Conservation (phyloP, 2,113 vertebrate genomes). For the Peromyscus maniculatus region DNA sequence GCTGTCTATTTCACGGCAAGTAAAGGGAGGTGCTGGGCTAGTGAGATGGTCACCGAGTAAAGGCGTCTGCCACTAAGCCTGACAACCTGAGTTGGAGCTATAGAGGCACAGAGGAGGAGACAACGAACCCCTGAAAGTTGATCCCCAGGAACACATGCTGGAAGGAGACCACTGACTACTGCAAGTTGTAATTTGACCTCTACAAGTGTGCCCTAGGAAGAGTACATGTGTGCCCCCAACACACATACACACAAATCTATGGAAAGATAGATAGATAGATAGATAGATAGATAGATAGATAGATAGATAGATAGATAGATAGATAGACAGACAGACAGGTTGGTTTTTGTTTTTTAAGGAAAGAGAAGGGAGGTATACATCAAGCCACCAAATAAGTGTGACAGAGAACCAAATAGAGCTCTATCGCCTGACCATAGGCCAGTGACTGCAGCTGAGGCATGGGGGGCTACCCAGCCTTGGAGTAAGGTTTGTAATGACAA, state of each 20-base stretch:
- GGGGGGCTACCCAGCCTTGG: too few relatives aligned
- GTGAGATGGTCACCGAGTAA: background rate
- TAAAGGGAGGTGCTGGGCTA: background rate
- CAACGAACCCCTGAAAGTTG: background rate
- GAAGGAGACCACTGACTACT: background rate
- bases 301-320: too few relatives aligned
- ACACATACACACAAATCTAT: background rate
- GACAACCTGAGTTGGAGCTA: background rate
- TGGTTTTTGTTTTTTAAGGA: background rate
- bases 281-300: background rate
- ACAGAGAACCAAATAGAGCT: background rate
- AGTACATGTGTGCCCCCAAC: too few relatives aligned
- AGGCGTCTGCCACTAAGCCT: background rate
- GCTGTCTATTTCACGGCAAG: background rate
- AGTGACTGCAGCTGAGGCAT: background rate
- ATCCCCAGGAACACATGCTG: too few relatives aligned
- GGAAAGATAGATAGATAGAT: background rate
- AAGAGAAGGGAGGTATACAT: background rate
- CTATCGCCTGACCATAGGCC: background rate
- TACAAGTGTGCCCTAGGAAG: too few relatives aligned
- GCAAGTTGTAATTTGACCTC: too few relatives aligned
- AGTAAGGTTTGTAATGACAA: background rate
- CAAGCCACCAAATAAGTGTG: background rate
- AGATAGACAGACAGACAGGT: background rate
- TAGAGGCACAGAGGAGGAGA: background rate